phyloP scores from a whole-genome alignment of 2,888 invertebrate genomes.

The Drosophila anceps region DNA sequence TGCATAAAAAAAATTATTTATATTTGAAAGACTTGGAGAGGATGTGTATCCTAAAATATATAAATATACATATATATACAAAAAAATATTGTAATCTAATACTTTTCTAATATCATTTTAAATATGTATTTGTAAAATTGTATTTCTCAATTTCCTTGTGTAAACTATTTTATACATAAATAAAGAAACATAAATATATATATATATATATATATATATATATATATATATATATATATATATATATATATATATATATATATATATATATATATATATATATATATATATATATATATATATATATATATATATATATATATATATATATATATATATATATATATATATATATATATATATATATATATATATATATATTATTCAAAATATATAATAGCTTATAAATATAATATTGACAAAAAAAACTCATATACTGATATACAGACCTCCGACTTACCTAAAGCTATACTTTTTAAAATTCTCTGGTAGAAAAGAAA shows the following conservation, averaged over 20 bases:
- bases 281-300: not conserved
- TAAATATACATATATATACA: slow-evolving; percentile 37
- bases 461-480: not conserved
- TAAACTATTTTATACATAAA: slow-evolving; percentile 3
- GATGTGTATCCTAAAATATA: slow-evolving; percentile 21
- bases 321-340: slow-evolving; percentile 24
- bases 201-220: slow-evolving; percentile 13
- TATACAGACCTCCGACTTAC: not conserved
- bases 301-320: not conserved
- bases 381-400: not conserved
- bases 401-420: not conserved
- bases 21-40: slow-evolving; percentile 33
- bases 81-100: slow-evolving; percentile 30
- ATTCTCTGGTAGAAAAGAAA: too few species aligned
- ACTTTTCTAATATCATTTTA: slow-evolving; percentile 31
- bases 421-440: not conserved
- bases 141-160: not conserved
- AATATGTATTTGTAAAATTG: slow-evolving; percentile 32
- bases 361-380: not conserved
- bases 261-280: slow-evolving; percentile 3
- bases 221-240: not conserved
- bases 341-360: slow-evolving; percentile 7
- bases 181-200: slow-evolving; percentile 7
- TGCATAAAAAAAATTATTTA: slow-evolving; percentile 17
- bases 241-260: slow-evolving; percentile 27